A percentile compares a stretch with the other conserved stretches of the same genome.
phyloP scores from a whole-genome alignment of 2,113 vertebrate genomes.

The Sclerurus mexicanus region DNA sequence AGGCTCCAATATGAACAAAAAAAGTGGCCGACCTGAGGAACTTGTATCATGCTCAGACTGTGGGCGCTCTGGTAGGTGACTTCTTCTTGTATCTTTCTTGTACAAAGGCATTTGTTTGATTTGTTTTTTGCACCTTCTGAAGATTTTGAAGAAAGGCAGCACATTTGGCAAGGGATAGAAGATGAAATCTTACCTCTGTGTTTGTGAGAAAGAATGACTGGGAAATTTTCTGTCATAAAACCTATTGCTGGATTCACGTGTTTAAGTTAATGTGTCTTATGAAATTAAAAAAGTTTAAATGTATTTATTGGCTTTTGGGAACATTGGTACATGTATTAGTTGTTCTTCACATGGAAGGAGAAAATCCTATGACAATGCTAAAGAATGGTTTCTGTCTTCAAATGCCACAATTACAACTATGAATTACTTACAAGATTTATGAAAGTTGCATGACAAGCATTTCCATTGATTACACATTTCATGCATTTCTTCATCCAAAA shows the following conservation, averaged over 20 bases:
- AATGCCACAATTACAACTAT: conserved; percentile 44
- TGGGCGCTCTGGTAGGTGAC: conserved; percentile 90
- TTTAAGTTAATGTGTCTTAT: not conserved
- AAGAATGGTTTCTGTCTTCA: conserved; percentile 35
- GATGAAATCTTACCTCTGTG: not conserved
- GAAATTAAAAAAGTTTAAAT: not conserved
- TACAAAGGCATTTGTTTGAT: not conserved
- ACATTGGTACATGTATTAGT: not conserved
- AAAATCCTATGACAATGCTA: not conserved
- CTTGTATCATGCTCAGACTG: conserved; percentile 92
- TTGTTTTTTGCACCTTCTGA: not conserved
- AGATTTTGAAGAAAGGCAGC: not conserved
- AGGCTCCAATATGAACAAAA: conserved; percentile 91
- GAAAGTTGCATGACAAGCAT: conserved; percentile 45
- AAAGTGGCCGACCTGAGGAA: conserved; percentile 90
- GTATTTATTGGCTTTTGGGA: conserved; percentile 3
- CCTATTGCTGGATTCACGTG: not conserved
- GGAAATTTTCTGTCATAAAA: not conserved
- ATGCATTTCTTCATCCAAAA: conserved; percentile 59
- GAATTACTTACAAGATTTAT: conserved; percentile 50
- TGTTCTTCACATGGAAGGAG: conserved; percentile 10
- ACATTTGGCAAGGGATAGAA: not conserved
- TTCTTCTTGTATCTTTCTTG: conserved; percentile 37
- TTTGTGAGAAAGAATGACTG: conserved; percentile 4
- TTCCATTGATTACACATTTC: conserved; percentile 60